Base-by-base conservation (phyloP, 2,797 vertebrate species). In the Eupleurogrammus muticus region DNA sequence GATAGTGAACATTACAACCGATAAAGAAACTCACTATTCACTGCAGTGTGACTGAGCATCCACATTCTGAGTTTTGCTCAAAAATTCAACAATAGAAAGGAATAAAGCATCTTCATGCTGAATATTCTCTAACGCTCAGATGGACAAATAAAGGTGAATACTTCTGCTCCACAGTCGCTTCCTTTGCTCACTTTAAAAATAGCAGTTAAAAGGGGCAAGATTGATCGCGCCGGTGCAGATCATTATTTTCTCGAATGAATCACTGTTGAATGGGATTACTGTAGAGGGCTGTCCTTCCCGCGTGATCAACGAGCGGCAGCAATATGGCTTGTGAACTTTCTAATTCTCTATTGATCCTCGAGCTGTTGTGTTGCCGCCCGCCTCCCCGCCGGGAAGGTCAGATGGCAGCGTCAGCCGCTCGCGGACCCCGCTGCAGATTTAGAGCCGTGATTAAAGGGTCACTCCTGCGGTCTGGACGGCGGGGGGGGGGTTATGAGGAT, bases 401-500 rank as follows among this genome's bases (percentile, higher is more conserved):
- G 82, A 28, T 55, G 20, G 74, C 34, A n/a, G 84, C 86, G 85
- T 86, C 87, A 74, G 83, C 66, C 7, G 44, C 83, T 69, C 24
- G 1, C 42, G 69, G 68, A 81, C 75, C 75, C 74, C n/a, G 1
- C 73, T 9, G 24, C 71, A 80, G 86, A 89, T 86, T 87, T 84
- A 82, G 86, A 82, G 81, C 23, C 44, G 35, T 87, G 81, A 89
- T 92, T 89, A 90, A 87, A 87, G 73, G 70, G 76, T 81, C 62
- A 72, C 77, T 79, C 78, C 82, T 85, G 71, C 79, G 28, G 75
- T 61, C 62, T 59, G 74, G 64, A 75, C 17, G 47, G 73, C 7
- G 11, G 75, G 63, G 83, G 73, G 11, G 75, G 63, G 83, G 73
- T 83, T 78, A 75, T 48, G 19, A 51, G 73, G 70, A 79, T 82